These are phyloP conservation scores for Tethya wilhelma DNA, from an alignment of 37 sponge, comb jelly and placozoan species.

Conservation along the genomic window DNA sequence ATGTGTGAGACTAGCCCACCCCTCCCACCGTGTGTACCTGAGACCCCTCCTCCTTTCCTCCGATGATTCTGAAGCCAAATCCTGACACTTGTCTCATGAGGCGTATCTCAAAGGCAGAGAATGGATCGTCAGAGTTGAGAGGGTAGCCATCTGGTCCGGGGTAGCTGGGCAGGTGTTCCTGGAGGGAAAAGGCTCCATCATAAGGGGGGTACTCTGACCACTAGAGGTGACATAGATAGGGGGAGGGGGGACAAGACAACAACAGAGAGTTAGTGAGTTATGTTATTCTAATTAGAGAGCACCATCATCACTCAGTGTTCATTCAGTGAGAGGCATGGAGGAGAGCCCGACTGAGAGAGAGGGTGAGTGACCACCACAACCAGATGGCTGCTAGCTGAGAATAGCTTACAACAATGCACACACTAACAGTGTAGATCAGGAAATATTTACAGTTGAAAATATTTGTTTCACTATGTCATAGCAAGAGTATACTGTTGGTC, in stretches of 20 bases:
- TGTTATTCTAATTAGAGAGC: no score
- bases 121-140: slow-evolving; percentile 42
- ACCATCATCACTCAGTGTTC: no score
- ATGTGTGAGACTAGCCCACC: no score
- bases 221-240: neutral
- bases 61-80: slow-evolving; percentile 88
- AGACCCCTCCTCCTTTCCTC: slow-evolving; percentile 81
- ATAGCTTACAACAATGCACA: neutral
- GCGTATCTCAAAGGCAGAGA: slow-evolving; percentile 48
- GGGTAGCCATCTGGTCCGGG: slow-evolving; percentile 12
- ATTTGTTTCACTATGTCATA: no score
- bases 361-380: no score
- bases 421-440: neutral
- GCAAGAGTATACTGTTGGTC: no score
- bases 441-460: no score
- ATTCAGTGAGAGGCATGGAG: no score
- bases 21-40: slow-evolving; percentile 38
- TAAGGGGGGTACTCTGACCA: neutral
- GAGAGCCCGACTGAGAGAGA: no score
- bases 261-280: no score
- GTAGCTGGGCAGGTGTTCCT: slow-evolving; percentile 34
- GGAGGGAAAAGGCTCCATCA: neutral
- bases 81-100: slow-evolving; percentile 75
- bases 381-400: no score
- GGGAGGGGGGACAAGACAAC: no score